phyloP scores from a whole-genome alignment of 2,113 vertebrate species.

The Hemibagrus wyckioides region DNA sequence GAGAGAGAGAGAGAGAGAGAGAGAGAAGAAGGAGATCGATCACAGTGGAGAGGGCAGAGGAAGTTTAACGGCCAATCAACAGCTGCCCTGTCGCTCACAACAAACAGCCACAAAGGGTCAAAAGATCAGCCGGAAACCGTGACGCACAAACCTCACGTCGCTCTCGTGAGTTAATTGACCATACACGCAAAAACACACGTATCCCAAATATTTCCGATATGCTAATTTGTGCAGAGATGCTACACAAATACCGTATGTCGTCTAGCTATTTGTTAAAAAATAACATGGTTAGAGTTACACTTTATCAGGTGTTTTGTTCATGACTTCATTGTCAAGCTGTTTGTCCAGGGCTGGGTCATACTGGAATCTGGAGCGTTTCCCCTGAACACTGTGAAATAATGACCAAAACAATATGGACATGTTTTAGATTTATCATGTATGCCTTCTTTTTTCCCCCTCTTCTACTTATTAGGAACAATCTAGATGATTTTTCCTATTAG shows the following conservation, averaged over 20 bases:
- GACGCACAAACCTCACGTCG: not conserved
- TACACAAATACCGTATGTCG: not conserved
- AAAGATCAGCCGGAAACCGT: not conserved
- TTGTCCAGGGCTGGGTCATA: too few species aligned
- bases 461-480: not conserved
- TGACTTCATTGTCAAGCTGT: not conserved
- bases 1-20: not conserved
- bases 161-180: not conserved
- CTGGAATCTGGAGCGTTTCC: not conserved
- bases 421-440: not conserved
- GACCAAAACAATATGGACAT: not conserved
- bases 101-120: not conserved
- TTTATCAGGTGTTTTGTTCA: not conserved
- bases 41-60: not conserved
- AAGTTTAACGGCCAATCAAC: slow-evolving; percentile 42
- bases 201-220: not conserved
- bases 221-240: not conserved
- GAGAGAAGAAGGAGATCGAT: slow-evolving; percentile 43
- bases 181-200: not conserved
- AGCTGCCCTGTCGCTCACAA: slow-evolving; percentile 36
- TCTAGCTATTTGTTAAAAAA: not conserved
- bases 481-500: not conserved
- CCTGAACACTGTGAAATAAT: not conserved
- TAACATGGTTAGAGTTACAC: not conserved
- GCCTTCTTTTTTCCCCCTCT: too few species aligned